Conservation (phyloP, 2,113 vertebrate genomes). For the Phainopepla nitens region DNA sequence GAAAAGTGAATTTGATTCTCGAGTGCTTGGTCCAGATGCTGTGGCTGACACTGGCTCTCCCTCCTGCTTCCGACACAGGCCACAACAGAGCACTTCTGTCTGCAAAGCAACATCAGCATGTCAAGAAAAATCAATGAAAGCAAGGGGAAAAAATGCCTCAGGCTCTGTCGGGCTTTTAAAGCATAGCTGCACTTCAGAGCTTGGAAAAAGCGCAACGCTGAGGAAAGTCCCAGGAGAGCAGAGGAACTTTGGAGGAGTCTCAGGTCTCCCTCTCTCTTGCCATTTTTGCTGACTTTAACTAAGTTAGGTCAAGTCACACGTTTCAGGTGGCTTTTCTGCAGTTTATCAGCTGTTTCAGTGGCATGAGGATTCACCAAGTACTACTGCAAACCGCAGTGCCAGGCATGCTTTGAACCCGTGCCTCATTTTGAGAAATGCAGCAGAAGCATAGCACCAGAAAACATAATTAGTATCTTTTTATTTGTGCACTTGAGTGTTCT, state of each 20-base stretch:
- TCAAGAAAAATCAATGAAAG: slow-evolving; percentile 25
- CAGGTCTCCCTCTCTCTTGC: neutral
- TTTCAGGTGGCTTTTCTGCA: neutral
- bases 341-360: neutral
- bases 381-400: neutral
- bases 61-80: neutral
- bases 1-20: neutral
- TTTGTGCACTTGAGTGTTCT: neutral
- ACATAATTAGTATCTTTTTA: neutral
- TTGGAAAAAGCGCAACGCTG: neutral
- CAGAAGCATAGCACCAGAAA: neutral
- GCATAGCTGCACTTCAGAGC: neutral
- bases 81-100: neutral
- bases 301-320: neutral
- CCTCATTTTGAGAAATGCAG: neutral
- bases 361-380: neutral
- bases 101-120: neutral
- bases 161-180: neutral
- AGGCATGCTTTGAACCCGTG: neutral
- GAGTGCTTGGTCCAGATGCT: neutral
- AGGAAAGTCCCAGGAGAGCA: neutral
- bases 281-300: neutral
- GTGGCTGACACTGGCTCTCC: neutral
- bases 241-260: neutral
- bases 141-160: neutral